phyloP scores from a whole-genome alignment of 2,797 vertebrate genomes.

The Melopsittacus undulatus region DNA sequence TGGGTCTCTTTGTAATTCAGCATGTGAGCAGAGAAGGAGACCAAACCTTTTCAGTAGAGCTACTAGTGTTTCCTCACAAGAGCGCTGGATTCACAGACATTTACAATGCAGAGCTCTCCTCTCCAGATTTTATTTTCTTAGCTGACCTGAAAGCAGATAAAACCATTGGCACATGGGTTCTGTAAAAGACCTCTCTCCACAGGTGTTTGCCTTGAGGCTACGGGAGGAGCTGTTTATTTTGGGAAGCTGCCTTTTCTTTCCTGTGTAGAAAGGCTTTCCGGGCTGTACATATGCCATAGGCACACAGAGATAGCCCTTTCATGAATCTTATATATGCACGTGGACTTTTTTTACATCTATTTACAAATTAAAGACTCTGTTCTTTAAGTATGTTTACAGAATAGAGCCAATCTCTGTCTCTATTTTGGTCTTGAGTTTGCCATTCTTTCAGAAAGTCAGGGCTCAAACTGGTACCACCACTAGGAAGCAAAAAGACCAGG shows the following conservation, averaged over 20 bases:
- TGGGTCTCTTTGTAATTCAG: not conserved
- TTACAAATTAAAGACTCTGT: not conserved
- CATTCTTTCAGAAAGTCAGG: not conserved
- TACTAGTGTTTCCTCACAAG: not conserved
- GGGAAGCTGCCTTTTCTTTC: not conserved
- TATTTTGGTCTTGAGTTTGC: not conserved
- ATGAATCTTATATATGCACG: not conserved
- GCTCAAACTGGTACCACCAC: not conserved
- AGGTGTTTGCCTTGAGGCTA: constrained; percentile 42
- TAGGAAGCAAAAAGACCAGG: not conserved
- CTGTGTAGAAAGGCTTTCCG: not conserved
- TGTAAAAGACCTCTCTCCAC: not conserved
- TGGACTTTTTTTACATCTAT: not conserved
- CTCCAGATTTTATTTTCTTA: constrained; percentile 11
- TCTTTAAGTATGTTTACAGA: not conserved
- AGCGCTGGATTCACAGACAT: not conserved
- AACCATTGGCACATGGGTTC: not conserved
- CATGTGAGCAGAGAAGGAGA: not conserved
- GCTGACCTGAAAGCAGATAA: constrained; percentile 36
- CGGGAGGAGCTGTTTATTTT: not conserved
- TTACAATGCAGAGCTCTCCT: not conserved
- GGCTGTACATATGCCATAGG: not conserved
- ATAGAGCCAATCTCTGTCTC: not conserved
- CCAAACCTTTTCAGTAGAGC: not conserved
- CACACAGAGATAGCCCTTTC: not conserved